Conservation (phyloP, 2,888 invertebrate species). For the Zaprionus bogoriensis region DNA sequence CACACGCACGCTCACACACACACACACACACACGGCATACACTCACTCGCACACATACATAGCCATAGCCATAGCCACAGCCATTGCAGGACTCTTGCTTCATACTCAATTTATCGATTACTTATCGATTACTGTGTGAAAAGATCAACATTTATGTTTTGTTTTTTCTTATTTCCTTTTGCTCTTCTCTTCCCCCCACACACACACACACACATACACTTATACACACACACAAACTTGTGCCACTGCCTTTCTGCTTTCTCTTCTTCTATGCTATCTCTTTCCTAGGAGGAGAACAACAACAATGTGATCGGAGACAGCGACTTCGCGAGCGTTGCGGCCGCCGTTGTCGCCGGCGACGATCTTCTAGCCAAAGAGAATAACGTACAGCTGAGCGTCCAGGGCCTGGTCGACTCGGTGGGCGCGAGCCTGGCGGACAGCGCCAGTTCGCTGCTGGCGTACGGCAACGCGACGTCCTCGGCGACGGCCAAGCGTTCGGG, state of each 20-base stretch:
- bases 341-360: constrained; percentile 67
- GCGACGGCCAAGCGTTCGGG: constrained; percentile 40
- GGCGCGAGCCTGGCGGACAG: constrained; percentile 59
- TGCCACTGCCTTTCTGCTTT: constrained; percentile 33
- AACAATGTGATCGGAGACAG: constrained; percentile 68
- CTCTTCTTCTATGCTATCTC: constrained; percentile 47
- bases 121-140: not conserved
- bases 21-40: not conserved
- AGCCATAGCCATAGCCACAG: not conserved
- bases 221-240: constrained; percentile 23
- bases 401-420: constrained; percentile 62
- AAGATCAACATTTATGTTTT: constrained; percentile 59
- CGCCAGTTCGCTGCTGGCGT: constrained; percentile 47
- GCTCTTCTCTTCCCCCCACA: constrained; percentile 80
- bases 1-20: not conserved
- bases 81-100: constrained; percentile 33
- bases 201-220: constrained; percentile 22
- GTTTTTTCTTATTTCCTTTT: constrained; percentile 41
- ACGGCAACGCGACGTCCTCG: constrained; percentile 47
- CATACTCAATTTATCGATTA: not conserved
- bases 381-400: constrained; percentile 66
- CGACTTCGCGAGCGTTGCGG: constrained; percentile 66
- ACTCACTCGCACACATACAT: not conserved
- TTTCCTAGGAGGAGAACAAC: constrained; percentile 83
- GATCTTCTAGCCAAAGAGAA: constrained; percentile 76